phyloP scores from a whole-genome alignment of 2,888 invertebrate species.

The Leucoptera coffeella region DNA sequence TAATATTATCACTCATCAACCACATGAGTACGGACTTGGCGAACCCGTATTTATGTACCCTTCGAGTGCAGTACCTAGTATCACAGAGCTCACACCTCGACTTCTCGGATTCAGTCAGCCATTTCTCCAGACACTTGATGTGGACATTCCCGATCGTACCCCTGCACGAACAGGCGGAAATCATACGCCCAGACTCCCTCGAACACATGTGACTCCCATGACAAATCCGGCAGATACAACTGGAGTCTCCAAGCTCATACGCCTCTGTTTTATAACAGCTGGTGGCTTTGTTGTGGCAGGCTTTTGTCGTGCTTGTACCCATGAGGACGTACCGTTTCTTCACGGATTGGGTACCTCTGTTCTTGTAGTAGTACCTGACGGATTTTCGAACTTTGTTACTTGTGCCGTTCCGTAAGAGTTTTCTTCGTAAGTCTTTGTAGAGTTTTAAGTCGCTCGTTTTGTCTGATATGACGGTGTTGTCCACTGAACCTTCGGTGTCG shows the following conservation, averaged over 20 bases:
- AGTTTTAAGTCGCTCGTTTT: too few species aligned
- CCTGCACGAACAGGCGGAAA: slow-evolving; percentile 40
- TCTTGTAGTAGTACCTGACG: too few species aligned
- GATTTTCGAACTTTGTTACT: too few species aligned
- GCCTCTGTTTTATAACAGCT: too few species aligned
- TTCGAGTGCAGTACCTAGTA: slow-evolving; percentile 57
- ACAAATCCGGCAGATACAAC: slow-evolving; percentile 37
- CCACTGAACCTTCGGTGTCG: too few species aligned
- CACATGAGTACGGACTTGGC: slow-evolving; percentile 54
- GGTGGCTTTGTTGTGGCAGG: too few species aligned
- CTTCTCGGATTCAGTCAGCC: slow-evolving; percentile 68
- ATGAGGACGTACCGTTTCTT: too few species aligned
- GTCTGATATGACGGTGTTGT: too few species aligned
- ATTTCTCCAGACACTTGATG: slow-evolving; percentile 65
- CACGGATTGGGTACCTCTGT: too few species aligned
- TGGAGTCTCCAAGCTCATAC: background rate
- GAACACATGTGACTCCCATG: slow-evolving; percentile 28
- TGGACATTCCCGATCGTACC: slow-evolving; percentile 71
- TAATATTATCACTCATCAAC: slow-evolving; percentile 47
- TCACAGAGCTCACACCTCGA: slow-evolving; percentile 70
- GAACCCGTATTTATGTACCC: slow-evolving; percentile 56
- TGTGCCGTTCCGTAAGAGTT: too few species aligned
- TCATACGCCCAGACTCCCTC: slow-evolving; percentile 22
- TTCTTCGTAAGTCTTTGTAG: too few species aligned
- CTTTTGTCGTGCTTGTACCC: too few species aligned